Evolutionary conservation across 2,113 vertebrate genomes (phyloP).

Genomic region (Microtus ochrogaster): DNA sequence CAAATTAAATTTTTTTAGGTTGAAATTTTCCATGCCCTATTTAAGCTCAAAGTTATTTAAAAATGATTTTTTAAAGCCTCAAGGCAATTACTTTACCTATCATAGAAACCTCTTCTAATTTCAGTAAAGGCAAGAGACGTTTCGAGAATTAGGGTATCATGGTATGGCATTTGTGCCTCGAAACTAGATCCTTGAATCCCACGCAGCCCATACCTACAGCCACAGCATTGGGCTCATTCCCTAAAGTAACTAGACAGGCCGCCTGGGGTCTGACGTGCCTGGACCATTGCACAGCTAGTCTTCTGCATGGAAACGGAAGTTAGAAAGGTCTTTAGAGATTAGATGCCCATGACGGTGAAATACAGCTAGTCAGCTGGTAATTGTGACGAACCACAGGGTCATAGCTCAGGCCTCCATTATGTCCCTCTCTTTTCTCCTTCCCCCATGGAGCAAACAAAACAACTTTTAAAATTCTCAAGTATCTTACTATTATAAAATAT

Average conservation of each 20-base stretch:
- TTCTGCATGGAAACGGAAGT: background rate
- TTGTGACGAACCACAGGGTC: background rate
- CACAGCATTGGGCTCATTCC: background rate
- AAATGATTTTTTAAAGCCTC: constrained; percentile 49
- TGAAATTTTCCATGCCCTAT: constrained; percentile 76
- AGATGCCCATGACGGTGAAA: background rate
- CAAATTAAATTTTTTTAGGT: constrained; percentile 74
- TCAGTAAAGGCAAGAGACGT: constrained; percentile 18
- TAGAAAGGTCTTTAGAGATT: background rate
- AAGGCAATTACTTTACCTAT: constrained; percentile 57
- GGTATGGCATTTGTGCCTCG: background rate
- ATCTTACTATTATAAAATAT: constrained; percentile 10
- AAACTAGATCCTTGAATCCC: background rate
- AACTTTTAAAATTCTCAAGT: background rate
- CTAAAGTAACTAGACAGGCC: background rate
- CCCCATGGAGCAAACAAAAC: background rate
- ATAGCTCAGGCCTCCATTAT: background rate
- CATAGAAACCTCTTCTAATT: constrained; percentile 54
- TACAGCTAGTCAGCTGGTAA: background rate
- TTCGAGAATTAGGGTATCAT: background rate
- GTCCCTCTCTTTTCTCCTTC: background rate
- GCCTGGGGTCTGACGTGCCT: background rate
- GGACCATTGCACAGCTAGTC: background rate
- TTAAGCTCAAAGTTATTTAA: constrained; percentile 69
- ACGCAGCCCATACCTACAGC: background rate